Evolutionary conservation across 1,140 invertebrate genomes (phyloP), one percentile per base, ranked within the genome.

Genomic region (Bombus superbus): DNA sequence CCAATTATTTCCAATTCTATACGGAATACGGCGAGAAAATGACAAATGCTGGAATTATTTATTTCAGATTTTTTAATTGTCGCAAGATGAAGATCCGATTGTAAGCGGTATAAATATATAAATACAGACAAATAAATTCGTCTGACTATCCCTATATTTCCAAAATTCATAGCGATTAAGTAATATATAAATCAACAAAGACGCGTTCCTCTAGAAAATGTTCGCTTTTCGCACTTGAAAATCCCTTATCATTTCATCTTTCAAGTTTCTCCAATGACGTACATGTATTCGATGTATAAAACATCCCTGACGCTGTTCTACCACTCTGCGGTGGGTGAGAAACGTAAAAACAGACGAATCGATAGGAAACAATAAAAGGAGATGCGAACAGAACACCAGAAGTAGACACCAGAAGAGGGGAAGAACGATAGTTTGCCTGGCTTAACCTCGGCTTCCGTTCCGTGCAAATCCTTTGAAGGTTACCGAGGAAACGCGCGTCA

Each of bases 391-490:
- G 59, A 10, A 11, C 22, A 8, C 13, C 2, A 2, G 13, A 35
- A 35, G 15, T 11, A 13, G 28, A 62, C 25, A 5, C 10, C 38
- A 25, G n/a, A 28, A 66, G n/a, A 13, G 18, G 6, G 25, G 40
- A 15, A 32, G 38, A 44, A 71, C 32, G 72, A 68, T 69, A 82
- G 79, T 82, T 75, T 74, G 71, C 66, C 13, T 68, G 66, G 68
- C 68, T 85, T 80, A 85, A 85, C 68, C 66, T 78, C 82, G 13
- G 42, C n/a, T 42, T 73, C 68, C 83, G 64, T 79, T 79, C 82
- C 32, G 79, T 44, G 83, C 83, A 80, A 85, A 85, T 85, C 83
- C 79, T 81, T 85, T 66, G 69, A 73, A 66, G 69, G 84, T 69
- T 74, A 40, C 71, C 71, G 47, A 57, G 71, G 79, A 57, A 74